Evolutionary conservation across 2,113 vertebrate genomes (phyloP), one percentile per base, ranked within the genome.

Genomic region (Sinocyclocheilus maitianheensis): DNA sequence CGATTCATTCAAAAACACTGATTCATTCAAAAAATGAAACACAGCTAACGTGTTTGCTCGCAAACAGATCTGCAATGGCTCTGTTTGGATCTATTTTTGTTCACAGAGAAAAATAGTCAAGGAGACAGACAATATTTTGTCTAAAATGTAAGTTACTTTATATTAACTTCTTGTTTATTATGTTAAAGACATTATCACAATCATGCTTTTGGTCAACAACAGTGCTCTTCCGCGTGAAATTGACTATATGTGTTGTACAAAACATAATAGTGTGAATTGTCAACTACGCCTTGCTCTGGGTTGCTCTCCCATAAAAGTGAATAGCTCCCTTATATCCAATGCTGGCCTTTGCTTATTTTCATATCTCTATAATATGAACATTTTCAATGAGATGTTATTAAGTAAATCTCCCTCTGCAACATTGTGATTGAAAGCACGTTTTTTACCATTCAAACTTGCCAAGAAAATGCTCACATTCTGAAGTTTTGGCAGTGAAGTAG

Each of bases 401-500:
- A 86, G 51, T 60, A 85, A 71, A 87, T 87, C 79, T 48, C 65
- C 18, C 40, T 22, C 37, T 60, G 13, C 71, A 24, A 65, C 24
- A 67, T 11, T 81, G 40, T 37, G 43, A 71, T 81, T 43, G 16
- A 85, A 81, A 63, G 69, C 82, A 58, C 6, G 0, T 86, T 86
- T 58, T 43, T 24, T 69, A 37, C 12, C 55, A 77, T 88, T 84
- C 24, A 87, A 1, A 43, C 18, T 9, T 72, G 11, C 40, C 12
- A 4, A 9, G n/a, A 74, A 84, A 87, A 79, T 62, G 76, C 46
- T 58, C 7, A 77, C 7, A 77, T 85, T 85, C 53, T 80, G 74
- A 83, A 77, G 34, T 55, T 83, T 91, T 96, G 94, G 88, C 90
- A 84, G 84, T 79, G 69, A 88, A 93, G 90, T 93, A 84, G 77